Conservation (phyloP, 2,113 vertebrate species). For the Siniperca knerii region DNA sequence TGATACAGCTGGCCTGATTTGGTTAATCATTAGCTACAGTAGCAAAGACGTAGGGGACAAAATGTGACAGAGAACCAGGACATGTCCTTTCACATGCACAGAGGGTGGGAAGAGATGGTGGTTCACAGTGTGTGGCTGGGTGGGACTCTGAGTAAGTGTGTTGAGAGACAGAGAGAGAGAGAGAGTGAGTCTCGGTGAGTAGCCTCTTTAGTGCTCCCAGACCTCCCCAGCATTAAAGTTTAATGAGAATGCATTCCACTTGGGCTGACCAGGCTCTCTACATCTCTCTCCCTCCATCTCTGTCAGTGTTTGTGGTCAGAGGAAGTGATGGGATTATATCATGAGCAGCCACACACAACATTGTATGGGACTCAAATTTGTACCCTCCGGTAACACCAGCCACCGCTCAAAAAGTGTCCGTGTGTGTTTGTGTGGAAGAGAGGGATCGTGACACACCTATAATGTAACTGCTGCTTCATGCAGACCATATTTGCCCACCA, state of each 20-base stretch:
- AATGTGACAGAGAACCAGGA: slow-evolving; percentile 29
- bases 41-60: slow-evolving; percentile 12
- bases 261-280: slow-evolving; percentile 57
- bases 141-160: slow-evolving; percentile 34
- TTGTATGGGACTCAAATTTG: neutral
- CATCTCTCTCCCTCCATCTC: slow-evolving; percentile 38
- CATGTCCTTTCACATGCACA: slow-evolving; percentile 24
- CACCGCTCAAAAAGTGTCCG: neutral
- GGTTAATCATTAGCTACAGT: slow-evolving; percentile 63
- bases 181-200: slow-evolving; percentile 54
- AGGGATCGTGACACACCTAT: neutral
- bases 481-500: neutral
- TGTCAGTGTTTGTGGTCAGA: slow-evolving; percentile 56
- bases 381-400: neutral
- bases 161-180: slow-evolving; percentile 25
- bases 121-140: slow-evolving; percentile 12
- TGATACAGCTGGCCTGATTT: slow-evolving; percentile 47
- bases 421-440: neutral
- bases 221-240: slow-evolving; percentile 75
- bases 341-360: slow-evolving; percentile 1
- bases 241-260: slow-evolving; percentile 73
- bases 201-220: slow-evolving; percentile 72
- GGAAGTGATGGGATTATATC: slow-evolving; percentile 48
- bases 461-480: neutral
- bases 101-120: slow-evolving; percentile 8